phyloP scores from a whole-genome alignment of 2,888 invertebrate species.

The Nasonovia ribisnigri region DNA sequence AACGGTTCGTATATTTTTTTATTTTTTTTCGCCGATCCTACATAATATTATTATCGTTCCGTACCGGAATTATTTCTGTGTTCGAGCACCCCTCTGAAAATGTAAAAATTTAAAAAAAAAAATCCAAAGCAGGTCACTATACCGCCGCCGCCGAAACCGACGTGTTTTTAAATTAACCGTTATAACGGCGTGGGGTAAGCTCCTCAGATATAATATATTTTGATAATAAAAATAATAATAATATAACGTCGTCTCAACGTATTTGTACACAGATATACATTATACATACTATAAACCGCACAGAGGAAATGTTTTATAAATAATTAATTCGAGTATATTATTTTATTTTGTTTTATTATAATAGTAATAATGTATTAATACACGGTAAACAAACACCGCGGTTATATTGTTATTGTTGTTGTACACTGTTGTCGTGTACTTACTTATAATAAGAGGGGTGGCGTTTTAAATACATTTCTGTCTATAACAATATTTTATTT shows the following conservation, averaged over 20 bases:
- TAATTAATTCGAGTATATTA: neutral
- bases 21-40: neutral
- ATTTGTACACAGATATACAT: neutral
- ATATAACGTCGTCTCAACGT: neutral
- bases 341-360: neutral
- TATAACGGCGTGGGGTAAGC: neutral
- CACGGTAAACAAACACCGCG: neutral
- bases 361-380: neutral
- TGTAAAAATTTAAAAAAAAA: neutral
- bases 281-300: neutral
- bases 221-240: neutral
- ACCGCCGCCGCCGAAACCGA: neutral
- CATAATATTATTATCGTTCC: neutral
- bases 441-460: constrained; percentile 1
- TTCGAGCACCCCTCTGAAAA: neutral
- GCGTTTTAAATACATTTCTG: constrained; percentile 36
- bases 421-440: constrained; percentile 11
- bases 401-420: constrained; percentile 24
- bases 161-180: neutral
- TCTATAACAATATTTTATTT: neutral
- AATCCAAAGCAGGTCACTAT: neutral
- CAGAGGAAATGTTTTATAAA: neutral
- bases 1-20: neutral
- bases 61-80: neutral
- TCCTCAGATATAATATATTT: neutral